phyloP scores from a whole-genome alignment of 2,797 vertebrate genomes.

The Ambastaia sidthimunki region DNA sequence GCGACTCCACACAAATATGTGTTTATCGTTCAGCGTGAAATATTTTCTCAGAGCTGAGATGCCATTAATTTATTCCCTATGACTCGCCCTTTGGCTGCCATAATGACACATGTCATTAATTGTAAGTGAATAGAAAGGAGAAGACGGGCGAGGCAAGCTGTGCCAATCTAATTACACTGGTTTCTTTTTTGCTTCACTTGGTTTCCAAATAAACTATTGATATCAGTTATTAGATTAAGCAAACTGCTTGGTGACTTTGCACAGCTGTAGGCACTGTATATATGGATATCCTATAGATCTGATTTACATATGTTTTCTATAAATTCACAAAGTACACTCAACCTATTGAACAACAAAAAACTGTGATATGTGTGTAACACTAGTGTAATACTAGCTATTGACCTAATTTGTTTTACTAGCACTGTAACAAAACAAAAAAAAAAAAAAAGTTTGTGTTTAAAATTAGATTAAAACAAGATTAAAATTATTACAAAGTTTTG shows the following conservation, averaged over 20 bases:
- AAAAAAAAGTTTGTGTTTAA: too few species aligned
- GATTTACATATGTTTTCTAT: slow-evolving; percentile 81
- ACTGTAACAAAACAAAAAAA: too few species aligned
- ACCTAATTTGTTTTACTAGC: slow-evolving; percentile 13
- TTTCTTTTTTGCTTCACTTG: slow-evolving; percentile 76
- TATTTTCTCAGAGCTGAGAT: slow-evolving; percentile 70
- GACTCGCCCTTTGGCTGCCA: slow-evolving; percentile 72
- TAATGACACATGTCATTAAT: slow-evolving; percentile 80
- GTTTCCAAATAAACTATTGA: slow-evolving; percentile 84
- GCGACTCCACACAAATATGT: slow-evolving; percentile 68
- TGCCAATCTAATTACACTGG: slow-evolving; percentile 78
- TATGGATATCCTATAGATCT: slow-evolving; percentile 83
- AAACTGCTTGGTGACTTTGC: slow-evolving; percentile 74
- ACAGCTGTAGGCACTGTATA: slow-evolving; percentile 78
- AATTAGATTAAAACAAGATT: too few species aligned
- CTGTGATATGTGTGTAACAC: slow-evolving; percentile 63
- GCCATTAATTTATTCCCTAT: slow-evolving; percentile 75
- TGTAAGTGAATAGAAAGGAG: slow-evolving; percentile 75
- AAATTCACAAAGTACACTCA: slow-evolving; percentile 72
- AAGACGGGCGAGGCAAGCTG: slow-evolving; percentile 72
- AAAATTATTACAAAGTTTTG: too few species aligned
- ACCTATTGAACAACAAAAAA: slow-evolving; percentile 67
- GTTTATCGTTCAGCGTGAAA: slow-evolving; percentile 63
- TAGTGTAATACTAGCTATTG: slow-evolving; percentile 59
- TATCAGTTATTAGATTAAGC: slow-evolving; percentile 80